Evolutionary conservation across 2,113 vertebrate genomes (phyloP).

Genomic region (Trematocara zebra): DNA sequence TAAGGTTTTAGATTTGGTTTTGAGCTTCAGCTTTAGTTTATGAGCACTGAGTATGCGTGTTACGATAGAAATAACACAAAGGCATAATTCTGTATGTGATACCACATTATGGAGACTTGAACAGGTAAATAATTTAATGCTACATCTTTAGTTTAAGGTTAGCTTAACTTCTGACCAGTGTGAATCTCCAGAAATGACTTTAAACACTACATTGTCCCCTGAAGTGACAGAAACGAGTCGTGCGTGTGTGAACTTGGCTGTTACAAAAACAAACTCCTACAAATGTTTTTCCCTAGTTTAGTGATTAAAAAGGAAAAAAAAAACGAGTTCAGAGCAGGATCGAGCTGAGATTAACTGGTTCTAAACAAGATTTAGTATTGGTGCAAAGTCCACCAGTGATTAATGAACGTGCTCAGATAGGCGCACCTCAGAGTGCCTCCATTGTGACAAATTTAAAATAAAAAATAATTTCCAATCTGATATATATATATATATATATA

Average conservation of each 20-base stretch:
- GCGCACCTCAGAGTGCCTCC: not conserved
- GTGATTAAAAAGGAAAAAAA: not conserved
- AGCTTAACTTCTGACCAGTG: not conserved
- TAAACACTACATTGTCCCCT: not conserved
- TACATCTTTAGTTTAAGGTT: not conserved
- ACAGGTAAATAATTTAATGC: not conserved
- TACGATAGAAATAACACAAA: not conserved
- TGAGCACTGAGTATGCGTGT: not conserved
- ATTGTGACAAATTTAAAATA: not conserved
- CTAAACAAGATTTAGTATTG: not conserved
- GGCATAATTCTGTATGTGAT: not conserved
- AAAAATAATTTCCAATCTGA: not conserved
- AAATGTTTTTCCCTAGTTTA: not conserved
- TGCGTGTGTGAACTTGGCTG: not conserved
- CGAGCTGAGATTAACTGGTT: not conserved
- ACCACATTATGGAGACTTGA: not conserved
- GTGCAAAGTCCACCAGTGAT: not conserved
- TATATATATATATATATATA: too few species aligned
- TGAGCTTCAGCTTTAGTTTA: not conserved
- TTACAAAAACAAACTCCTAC: not conserved
- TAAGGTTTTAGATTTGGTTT: not conserved
- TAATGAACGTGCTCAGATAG: not conserved
- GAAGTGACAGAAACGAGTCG: not conserved
- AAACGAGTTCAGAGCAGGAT: not conserved
- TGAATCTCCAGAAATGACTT: not conserved